Conservation (phyloP, 2,888 invertebrate genomes). For the Druceiella hillmani region DNA sequence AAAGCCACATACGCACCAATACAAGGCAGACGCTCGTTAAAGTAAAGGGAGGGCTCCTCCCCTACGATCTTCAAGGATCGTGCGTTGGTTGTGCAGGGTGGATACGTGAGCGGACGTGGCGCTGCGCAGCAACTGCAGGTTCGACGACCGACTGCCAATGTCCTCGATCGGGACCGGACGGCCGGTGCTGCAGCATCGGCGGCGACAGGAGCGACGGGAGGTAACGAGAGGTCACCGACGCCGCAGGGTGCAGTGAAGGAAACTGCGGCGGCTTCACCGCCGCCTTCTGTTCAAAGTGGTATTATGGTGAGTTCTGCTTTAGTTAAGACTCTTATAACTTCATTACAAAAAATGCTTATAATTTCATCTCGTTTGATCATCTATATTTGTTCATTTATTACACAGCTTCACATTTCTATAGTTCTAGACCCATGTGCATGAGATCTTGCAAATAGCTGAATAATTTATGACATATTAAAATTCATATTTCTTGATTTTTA, state of each 20-base stretch:
- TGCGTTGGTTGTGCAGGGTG: conserved; percentile 62
- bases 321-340: background rate
- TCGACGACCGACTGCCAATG: conserved; percentile 69
- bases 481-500: too few species aligned
- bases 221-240: conserved; percentile 23
- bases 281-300: conserved; percentile 37
- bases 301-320: conserved; percentile 17
- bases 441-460: too few species aligned
- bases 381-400: too few species aligned
- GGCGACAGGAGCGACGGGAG: conserved; percentile 29
- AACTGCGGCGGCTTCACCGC: conserved; percentile 30
- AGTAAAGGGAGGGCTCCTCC: too few species aligned
- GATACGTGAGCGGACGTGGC: conserved; percentile 58
- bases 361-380: too few species aligned
- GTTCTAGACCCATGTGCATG: too few species aligned
- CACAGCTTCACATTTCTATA: too few species aligned
- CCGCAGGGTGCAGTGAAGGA: conserved; percentile 26
- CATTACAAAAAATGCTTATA: too few species aligned
- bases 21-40: conserved; percentile 39
- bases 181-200: conserved; percentile 32
- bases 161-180: conserved; percentile 63
- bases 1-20: conserved; percentile 35
- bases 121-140: conserved; percentile 61
- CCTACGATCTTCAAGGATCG: too few species aligned
- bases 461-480: too few species aligned